Base-by-base conservation (phyloP, 2,797 vertebrate species). In the Petrocephalus schoutedeni region DNA sequence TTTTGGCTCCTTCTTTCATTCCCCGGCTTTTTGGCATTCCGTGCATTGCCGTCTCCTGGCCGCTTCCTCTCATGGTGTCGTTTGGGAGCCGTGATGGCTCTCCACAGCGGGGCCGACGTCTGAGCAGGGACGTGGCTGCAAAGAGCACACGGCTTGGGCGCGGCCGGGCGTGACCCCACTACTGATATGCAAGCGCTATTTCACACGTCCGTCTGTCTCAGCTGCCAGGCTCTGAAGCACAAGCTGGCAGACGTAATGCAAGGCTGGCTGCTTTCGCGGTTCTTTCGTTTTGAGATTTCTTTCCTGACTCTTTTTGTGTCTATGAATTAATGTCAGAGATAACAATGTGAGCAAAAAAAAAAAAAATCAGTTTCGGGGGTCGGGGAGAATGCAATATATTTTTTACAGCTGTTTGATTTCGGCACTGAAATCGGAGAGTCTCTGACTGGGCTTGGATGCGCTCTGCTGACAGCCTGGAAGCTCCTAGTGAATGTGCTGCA, bases 121-220 rank as follows among this genome's bases (percentile, higher is more conserved):
- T 88, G 89, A 90, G 41, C 84, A 91, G 89, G 90, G 90, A 89
- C 91, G 90, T 91, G 91, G 92, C 64, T 67, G 64, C 91, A 90
- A 90, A 92, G 92, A 89, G 64, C 59, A 92, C 90, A 91, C 89
- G 14, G 9, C 9, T 58, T 28, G 83, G 74, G 88, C 41, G 64
- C 28, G 64, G 32, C 14, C 71, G 82, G 19, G 19, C 28, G 89
- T 56, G 90, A 92, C 92, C 92, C 91, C 89, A 94, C 92, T 93
- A 93, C 93, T 93, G 92, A 94, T 86, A 88, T 88, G 87, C 87
- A 88, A 93, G 86, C 90, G 89, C 89, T 91, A 87, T 89, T 91
- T 87, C 51, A 56, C 90, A 89, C 91, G 89, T 21, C 59, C 61
- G 89, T 67, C 92, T 89, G 88, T 90, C 54, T 87, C 16, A 45